Conservation (phyloP, 2,113 vertebrate species). For the Meles meles region DNA sequence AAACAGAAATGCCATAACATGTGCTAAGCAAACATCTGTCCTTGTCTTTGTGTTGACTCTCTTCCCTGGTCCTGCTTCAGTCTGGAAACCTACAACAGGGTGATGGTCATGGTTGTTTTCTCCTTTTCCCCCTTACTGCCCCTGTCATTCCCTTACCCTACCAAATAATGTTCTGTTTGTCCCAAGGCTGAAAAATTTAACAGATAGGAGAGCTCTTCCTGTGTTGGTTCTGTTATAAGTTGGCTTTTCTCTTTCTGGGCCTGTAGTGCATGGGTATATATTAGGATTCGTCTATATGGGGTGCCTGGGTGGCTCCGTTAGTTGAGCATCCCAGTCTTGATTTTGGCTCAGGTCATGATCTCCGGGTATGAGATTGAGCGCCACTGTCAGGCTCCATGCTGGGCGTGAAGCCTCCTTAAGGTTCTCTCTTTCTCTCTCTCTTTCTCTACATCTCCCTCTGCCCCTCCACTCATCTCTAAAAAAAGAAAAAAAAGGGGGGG, state of each 20-base stretch:
- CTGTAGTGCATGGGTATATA: background rate
- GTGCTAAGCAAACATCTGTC: background rate
- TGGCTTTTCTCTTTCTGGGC: background rate
- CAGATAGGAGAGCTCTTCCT: background rate
- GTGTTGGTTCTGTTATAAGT: background rate
- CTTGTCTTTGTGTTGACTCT: background rate
- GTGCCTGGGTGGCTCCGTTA: background rate
- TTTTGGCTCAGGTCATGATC: background rate
- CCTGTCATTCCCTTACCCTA: background rate
- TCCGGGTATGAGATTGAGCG: background rate
- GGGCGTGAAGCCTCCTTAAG: background rate
- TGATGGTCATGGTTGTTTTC: background rate
- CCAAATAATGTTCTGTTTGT: background rate
- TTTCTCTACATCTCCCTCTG: background rate
- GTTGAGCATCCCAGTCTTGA: background rate
- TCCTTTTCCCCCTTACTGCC: background rate
- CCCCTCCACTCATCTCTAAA: background rate
- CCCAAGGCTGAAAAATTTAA: background rate
- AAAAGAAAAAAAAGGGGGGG: background rate
- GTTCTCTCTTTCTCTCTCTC: background rate
- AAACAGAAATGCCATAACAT: background rate
- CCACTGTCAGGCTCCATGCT: no score
- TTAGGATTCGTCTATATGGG: background rate
- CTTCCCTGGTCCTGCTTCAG: background rate
- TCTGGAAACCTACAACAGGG: background rate